These are phyloP conservation scores for Drosophila antonietae DNA, from an alignment of 2,888 invertebrate species.

Conservation along the genomic window DNA sequence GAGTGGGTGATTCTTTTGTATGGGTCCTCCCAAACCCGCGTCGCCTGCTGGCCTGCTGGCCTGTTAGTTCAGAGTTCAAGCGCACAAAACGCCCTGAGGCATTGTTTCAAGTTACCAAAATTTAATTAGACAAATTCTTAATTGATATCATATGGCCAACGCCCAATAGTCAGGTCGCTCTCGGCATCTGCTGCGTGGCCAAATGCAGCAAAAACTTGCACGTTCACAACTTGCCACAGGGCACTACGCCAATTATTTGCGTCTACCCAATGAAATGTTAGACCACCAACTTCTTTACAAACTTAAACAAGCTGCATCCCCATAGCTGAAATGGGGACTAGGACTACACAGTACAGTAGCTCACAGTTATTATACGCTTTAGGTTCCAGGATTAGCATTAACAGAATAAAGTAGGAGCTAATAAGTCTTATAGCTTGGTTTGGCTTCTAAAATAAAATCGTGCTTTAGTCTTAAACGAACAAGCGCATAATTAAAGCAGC, in stretches of 20 bases:
- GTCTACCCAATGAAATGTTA: conserved; percentile 15
- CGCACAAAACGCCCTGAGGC: conserved; percentile 60
- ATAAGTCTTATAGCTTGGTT: not conserved
- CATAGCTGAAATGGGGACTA: not conserved
- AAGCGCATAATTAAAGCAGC: conserved; percentile 54
- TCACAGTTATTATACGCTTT: conserved; percentile 4
- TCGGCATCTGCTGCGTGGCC: conserved; percentile 17
- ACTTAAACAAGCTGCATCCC: conserved; percentile 11
- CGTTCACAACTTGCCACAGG: conserved; percentile 48
- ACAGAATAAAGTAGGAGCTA: not conserved
- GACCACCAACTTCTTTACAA: conserved; percentile 14
- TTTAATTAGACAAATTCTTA: conserved; percentile 80
- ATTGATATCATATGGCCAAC: conserved; percentile 79
- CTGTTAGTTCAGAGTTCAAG: conserved; percentile 63
- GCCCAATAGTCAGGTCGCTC: conserved; percentile 54
- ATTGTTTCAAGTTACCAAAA: conserved; percentile 77
- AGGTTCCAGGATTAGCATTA: not conserved
- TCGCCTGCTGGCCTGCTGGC: not conserved
- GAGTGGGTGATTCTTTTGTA: conserved; percentile 60
- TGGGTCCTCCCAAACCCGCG: not conserved
- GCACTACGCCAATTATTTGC: conserved; percentile 45
- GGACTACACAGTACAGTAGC: not conserved
- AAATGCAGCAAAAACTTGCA: conserved; percentile 50
- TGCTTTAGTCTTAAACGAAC: conserved; percentile 52
- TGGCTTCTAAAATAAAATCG: conserved; percentile 25